phyloP scores from a whole-genome alignment of 2,888 invertebrate genomes.

The Monopis laevigella region DNA sequence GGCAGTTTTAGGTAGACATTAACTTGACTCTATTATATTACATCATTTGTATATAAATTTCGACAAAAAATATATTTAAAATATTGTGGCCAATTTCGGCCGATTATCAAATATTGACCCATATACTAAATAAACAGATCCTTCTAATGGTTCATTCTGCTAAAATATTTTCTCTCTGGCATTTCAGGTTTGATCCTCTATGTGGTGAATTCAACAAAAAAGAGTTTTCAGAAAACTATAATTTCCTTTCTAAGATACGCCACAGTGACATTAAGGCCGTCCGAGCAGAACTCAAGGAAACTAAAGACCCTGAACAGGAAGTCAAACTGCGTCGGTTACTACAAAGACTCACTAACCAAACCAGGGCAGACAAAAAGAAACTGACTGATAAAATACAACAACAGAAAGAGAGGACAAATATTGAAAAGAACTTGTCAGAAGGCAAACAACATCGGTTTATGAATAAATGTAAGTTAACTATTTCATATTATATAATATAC shows the following conservation, averaged over 20 bases:
- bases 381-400: slow-evolving; percentile 60
- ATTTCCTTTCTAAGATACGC: slow-evolving; percentile 78
- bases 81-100: too few relatives aligned
- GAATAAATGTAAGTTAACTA: slow-evolving; percentile 45
- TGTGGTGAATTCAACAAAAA: slow-evolving; percentile 83
- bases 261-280: slow-evolving; percentile 74
- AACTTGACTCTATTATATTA: too few relatives aligned
- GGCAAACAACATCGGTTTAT: slow-evolving; percentile 78
- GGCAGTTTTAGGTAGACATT: too few relatives aligned
- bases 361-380: slow-evolving; percentile 69
- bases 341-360: slow-evolving; percentile 82
- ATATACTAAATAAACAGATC: too few relatives aligned
- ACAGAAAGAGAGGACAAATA: slow-evolving; percentile 63
- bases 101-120: too few relatives aligned
- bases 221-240: slow-evolving; percentile 79
- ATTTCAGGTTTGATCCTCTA: slow-evolving; percentile 79
- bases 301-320: slow-evolving; percentile 70
- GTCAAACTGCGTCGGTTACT: slow-evolving; percentile 75
- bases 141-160: too few relatives aligned
- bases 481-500: too few relatives aligned
- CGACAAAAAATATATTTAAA: too few relatives aligned
- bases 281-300: slow-evolving; percentile 68
- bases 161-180: too few relatives aligned
- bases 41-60: too few relatives aligned
- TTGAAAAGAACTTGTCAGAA: slow-evolving; percentile 63